These are phyloP conservation scores for Pithys albifrons DNA, from an alignment of 2,113 vertebrate species.

Conservation along the genomic window DNA sequence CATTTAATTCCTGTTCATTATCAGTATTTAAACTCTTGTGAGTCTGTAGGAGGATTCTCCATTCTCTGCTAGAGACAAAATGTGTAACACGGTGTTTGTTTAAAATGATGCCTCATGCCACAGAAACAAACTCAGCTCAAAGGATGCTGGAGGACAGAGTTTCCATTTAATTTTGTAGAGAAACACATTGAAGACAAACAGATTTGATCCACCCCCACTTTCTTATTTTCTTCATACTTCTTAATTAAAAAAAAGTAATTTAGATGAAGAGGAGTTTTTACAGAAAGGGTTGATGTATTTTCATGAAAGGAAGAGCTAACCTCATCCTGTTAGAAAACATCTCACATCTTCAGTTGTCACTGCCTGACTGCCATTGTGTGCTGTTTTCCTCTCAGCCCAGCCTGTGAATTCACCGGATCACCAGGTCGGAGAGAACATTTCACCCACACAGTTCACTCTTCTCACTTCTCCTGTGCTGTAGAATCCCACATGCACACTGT, in stretches of 20 bases:
- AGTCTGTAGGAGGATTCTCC: not conserved
- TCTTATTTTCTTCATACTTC: not conserved
- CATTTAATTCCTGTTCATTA: not conserved
- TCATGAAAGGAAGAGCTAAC: conserved; percentile 64
- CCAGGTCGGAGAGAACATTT: not conserved
- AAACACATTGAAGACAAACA: not conserved
- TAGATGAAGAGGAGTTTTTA: conserved; percentile 18
- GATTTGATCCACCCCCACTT: not conserved
- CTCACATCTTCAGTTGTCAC: not conserved
- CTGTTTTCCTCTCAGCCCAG: not conserved
- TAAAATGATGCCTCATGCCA: not conserved
- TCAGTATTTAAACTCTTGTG: not conserved
- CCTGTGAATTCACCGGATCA: not conserved
- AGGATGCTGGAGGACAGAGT: not conserved
- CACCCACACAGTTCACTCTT: conserved; percentile 45
- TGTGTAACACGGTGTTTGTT: not conserved
- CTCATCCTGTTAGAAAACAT: conserved; percentile 62
- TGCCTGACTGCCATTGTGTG: not conserved
- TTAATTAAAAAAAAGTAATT: not conserved
- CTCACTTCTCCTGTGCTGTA: conserved; percentile 15
- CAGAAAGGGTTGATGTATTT: conserved; percentile 18
- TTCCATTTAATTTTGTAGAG: not conserved
- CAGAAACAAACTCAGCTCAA: not conserved
- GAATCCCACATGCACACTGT: not conserved
- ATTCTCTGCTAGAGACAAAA: not conserved